These are phyloP conservation scores for Leptinotarsa rubiginosa DNA, from an alignment of 2,888 invertebrate species.

Conservation along the genomic window DNA sequence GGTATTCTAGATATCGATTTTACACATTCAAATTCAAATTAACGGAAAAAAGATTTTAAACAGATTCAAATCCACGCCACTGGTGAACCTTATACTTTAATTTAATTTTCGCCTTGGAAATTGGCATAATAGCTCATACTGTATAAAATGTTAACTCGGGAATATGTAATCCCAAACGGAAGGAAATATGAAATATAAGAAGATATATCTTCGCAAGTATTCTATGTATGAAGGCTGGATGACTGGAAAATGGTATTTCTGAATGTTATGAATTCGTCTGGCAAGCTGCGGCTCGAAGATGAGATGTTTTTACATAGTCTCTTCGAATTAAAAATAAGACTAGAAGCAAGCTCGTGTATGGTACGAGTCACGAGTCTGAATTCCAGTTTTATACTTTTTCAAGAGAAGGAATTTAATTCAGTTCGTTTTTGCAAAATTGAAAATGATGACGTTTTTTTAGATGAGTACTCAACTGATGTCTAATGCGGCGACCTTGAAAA, in stretches of 20 bases:
- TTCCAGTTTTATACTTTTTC: not conserved
- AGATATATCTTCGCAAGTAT: slow-evolving; percentile 18
- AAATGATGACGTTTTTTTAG: not conserved
- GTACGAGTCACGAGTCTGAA: not conserved
- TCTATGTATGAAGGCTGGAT: not conserved
- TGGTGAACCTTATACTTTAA: slow-evolving; percentile 1
- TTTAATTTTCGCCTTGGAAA: slow-evolving; percentile 2
- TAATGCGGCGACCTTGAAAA: no score
- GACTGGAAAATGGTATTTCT: slow-evolving; percentile 13
- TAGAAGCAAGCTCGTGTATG: not conserved
- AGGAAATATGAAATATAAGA: slow-evolving; percentile 14
- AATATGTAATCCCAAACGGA: slow-evolving; percentile 9
- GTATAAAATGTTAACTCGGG: slow-evolving; percentile 12
- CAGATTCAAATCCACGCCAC: not conserved
- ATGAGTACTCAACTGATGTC: not conserved
- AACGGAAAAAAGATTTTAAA: no score
- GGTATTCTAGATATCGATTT: no score
- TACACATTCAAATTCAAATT: not conserved
- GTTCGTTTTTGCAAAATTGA: not conserved
- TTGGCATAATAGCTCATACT: slow-evolving; percentile 15
- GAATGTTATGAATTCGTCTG: slow-evolving; percentile 20
- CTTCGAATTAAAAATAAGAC: not conserved
- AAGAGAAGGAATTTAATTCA: not conserved
- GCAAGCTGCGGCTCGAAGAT: slow-evolving; percentile 11
- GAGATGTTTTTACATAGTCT: not conserved